Evolutionary conservation across 2,113 vertebrate species (phyloP).

Genomic region (Labrus mixtus): DNA sequence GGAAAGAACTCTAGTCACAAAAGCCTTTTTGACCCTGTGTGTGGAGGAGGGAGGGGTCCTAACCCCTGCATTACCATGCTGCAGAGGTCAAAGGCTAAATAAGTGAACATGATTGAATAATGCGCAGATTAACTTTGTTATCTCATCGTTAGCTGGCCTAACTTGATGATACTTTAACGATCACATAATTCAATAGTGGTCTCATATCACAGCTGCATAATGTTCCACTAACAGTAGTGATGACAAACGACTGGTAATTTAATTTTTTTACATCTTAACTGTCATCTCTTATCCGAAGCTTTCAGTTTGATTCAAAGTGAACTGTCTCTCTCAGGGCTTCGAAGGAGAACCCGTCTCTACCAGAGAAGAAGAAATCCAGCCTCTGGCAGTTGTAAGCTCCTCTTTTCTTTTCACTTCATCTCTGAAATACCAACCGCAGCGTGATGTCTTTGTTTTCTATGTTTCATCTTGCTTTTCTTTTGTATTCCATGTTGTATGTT

Average conservation of each 20-base stretch:
- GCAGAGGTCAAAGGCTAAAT: background rate
- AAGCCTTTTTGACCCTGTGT: no score
- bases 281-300: background rate
- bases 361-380: conserved; percentile 98
- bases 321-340: conserved; percentile 87
- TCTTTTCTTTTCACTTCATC: conserved; percentile 8
- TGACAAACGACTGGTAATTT: background rate
- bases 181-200: background rate
- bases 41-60: no score
- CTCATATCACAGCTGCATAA: background rate
- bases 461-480: conserved; percentile 49
- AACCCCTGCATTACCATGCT: no score
- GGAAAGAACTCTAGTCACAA: no score
- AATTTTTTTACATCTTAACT: background rate
- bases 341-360: conserved; percentile 92
- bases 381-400: conserved; percentile 98
- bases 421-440: background rate
- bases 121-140: background rate
- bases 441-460: conserved; percentile 17
- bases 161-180: no score
- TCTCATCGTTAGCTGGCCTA: background rate
- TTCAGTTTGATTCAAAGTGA: background rate
- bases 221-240: background rate
- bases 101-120: background rate
- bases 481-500: conserved; percentile 60